Evolutionary conservation across 2,797 vertebrate species (phyloP).

Genomic region (Huso huso): DNA sequence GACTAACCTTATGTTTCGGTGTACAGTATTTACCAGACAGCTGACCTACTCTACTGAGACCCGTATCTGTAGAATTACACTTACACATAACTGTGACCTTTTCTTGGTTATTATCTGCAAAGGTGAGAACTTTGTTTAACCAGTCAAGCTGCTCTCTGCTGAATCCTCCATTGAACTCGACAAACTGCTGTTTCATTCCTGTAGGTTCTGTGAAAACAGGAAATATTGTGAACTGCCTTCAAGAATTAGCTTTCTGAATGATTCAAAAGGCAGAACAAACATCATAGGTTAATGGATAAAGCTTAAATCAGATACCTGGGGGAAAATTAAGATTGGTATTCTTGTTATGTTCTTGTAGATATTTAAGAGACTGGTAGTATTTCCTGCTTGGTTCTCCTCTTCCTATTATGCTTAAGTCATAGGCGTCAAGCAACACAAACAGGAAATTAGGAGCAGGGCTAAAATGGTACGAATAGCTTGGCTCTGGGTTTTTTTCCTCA

Average conservation of each 20-base stretch:
- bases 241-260: background rate
- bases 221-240: background rate
- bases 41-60: background rate
- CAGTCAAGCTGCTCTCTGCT: constrained; percentile 77
- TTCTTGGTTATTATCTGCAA: constrained; percentile 69
- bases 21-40: background rate
- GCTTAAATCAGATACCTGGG: constrained; percentile 50
- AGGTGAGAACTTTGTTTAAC: constrained; percentile 69
- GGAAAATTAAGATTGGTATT: constrained; percentile 76
- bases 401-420: constrained; percentile 78
- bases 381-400: constrained; percentile 52
- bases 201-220: constrained; percentile 23
- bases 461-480: constrained; percentile 74
- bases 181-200: constrained; percentile 58
- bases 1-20: background rate
- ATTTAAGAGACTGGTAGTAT: constrained; percentile 51
- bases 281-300: no score
- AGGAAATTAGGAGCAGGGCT: constrained; percentile 64
- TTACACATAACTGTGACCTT: constrained; percentile 74
- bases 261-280: background rate
- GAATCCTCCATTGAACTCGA: constrained; percentile 87
- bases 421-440: constrained; percentile 76
- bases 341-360: constrained; percentile 65
- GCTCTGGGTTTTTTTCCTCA: constrained; percentile 7
- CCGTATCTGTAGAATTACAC: constrained; percentile 22